Evolutionary conservation across 23 tunicate genomes (phyloP).

Genomic region (Phallusia fumigata): DNA sequence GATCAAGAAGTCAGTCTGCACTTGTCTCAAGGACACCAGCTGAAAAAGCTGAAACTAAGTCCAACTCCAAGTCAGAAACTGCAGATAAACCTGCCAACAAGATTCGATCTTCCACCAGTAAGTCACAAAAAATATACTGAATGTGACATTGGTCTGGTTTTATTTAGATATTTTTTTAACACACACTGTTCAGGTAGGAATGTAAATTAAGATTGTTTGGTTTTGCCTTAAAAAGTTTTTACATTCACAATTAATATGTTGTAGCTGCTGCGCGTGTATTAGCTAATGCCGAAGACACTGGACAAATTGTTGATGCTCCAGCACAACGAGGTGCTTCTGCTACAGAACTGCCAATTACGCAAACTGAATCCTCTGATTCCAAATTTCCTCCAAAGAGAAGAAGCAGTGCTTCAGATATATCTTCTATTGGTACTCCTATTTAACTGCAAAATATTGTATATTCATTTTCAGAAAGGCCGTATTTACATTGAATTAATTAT

Average conservation of each 20-base stretch:
- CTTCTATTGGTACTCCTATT: slow-evolving; percentile 5
- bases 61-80: too few relatives aligned
- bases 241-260: background rate
- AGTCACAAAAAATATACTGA: too few relatives aligned
- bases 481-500: too few relatives aligned
- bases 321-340: slow-evolving; percentile 19
- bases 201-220: background rate
- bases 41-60: background rate
- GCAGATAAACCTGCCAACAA: too few relatives aligned
- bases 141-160: too few relatives aligned
- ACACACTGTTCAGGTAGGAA: too few relatives aligned
- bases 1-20: slow-evolving; percentile 26
- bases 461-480: too few relatives aligned
- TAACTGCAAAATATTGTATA: too few relatives aligned
- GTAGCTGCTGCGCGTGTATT: background rate
- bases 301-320: background rate
- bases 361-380: slow-evolving; percentile 10
- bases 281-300: background rate
- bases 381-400: background rate
- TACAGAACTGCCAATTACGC: background rate
- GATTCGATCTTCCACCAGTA: too few relatives aligned
- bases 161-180: too few relatives aligned
- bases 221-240: background rate
- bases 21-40: background rate
- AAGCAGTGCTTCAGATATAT: slow-evolving; percentile 36